Conservation (phyloP, 2,888 invertebrate species). For the Trilocha varians region DNA sequence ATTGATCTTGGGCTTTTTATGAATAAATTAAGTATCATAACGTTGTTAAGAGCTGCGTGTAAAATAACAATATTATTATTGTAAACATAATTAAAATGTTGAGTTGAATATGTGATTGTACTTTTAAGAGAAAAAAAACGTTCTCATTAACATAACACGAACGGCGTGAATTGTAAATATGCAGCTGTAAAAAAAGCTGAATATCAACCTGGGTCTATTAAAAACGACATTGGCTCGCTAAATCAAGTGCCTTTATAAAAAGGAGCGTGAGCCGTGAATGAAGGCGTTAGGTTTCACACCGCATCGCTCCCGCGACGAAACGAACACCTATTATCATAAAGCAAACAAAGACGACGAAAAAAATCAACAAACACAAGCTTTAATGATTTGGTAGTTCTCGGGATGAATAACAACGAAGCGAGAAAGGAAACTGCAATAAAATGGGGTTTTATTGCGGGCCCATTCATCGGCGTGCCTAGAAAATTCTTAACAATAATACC, state of each 20-base stretch:
- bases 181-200: constrained; percentile 36
- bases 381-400: constrained; percentile 65
- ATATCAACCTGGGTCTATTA: constrained; percentile 44
- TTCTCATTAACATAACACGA: constrained; percentile 24
- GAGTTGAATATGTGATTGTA: too few species aligned
- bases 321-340: constrained; percentile 72
- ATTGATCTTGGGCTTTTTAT: background rate
- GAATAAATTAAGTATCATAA: background rate
- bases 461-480: constrained; percentile 37
- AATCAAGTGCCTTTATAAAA: constrained; percentile 66
- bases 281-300: constrained; percentile 72
- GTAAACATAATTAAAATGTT: too few species aligned
- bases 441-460: constrained; percentile 55
- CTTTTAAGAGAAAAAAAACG: constrained; percentile 14
- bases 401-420: constrained; percentile 62
- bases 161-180: constrained; percentile 28
- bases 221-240: constrained; percentile 60
- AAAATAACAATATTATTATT: too few species aligned
- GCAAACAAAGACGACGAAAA: constrained; percentile 62
- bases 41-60: too few species aligned
- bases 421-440: constrained; percentile 63
- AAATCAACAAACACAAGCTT: constrained; percentile 64
- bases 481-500: constrained; percentile 23
- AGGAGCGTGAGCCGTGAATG: constrained; percentile 59
- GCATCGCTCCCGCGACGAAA: constrained; percentile 57